Evolutionary conservation across 2,888 invertebrate species (phyloP), one percentile per base, ranked within the genome.

Genomic region (Orthosia incerta): DNA sequence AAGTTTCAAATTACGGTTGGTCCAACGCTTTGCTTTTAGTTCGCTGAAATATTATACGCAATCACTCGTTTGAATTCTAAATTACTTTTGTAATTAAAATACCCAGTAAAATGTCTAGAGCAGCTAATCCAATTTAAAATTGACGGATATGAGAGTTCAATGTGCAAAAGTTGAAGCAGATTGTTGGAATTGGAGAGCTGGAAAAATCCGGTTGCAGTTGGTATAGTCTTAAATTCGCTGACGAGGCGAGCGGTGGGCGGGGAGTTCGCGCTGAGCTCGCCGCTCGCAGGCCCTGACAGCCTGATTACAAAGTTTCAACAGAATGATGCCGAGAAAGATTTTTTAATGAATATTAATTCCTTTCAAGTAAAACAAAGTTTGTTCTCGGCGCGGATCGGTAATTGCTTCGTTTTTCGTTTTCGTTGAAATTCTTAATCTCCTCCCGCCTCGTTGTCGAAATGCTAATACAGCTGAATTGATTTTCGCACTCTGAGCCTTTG

Each of bases 271-370:
- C 76, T 72, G 68, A 78, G 80, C 74, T 79, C 77, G 76, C 71
- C 74, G 60, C 45, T 72, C 74, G 65, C 80, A 59, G 71, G 74
- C 79, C 85, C 90, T 89, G 91, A 91, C 93, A 92, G 91, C 87
- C 93, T 94, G 95, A 95, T 96, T 95, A 95, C 94, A 92, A 96
- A 95, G 94, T 95, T 96, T 93, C 92, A 92, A 91, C 93, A 90
- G 93, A 95, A 94, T 93, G 94, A 94, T 92, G 92, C 89, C 91
- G 93, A 90, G 93, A 93, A 93, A 94, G 93, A 95, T 95, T 95
- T 95, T 95, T 95, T 95, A 95, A 96, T 96, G 96, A 95, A 96
- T 95, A 96, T 96, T 96, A 96, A 96, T 95, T 94, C 93, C 91
- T 91, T 91, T 90, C 91, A 91, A 94, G 93, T 93, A 93, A 94